Conservation (phyloP, 2,888 invertebrate species). For the Mycalesis mineus region DNA sequence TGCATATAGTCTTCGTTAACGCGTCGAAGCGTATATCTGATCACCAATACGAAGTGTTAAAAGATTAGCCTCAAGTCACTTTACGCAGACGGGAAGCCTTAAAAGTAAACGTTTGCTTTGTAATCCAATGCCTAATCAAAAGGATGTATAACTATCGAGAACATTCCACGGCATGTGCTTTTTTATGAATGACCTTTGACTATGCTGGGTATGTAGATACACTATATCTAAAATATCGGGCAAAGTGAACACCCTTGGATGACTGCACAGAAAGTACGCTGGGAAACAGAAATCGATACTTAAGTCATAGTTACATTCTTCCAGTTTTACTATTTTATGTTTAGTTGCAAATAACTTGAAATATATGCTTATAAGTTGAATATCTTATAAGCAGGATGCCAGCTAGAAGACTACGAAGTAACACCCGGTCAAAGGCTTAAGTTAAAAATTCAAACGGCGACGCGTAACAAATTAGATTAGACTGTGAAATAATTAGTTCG, state of each 20-base stretch:
- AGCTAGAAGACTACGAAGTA: not conserved
- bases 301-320: too few relatives aligned
- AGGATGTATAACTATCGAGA: constrained; percentile 28
- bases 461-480: constrained; percentile 63
- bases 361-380: too few relatives aligned
- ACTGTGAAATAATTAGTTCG: constrained; percentile 67
- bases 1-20: not conserved
- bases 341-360: too few relatives aligned
- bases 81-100: constrained; percentile 8
- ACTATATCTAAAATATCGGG: too few relatives aligned
- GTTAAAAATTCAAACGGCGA: constrained; percentile 30
- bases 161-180: constrained; percentile 19
- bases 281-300: too few relatives aligned
- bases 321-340: too few relatives aligned
- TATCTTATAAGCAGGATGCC: not conserved
- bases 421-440: not conserved
- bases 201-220: too few relatives aligned
- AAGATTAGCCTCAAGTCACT: constrained; percentile 9
- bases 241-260: too few relatives aligned
- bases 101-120: constrained; percentile 10
- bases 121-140: constrained; percentile 14
- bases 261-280: too few relatives aligned
- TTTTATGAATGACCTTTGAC: not conserved
- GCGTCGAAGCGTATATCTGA: not conserved
- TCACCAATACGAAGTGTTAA: not conserved